Conservation (phyloP, 2,113 vertebrate species). For the Rissa tridactyla region DNA sequence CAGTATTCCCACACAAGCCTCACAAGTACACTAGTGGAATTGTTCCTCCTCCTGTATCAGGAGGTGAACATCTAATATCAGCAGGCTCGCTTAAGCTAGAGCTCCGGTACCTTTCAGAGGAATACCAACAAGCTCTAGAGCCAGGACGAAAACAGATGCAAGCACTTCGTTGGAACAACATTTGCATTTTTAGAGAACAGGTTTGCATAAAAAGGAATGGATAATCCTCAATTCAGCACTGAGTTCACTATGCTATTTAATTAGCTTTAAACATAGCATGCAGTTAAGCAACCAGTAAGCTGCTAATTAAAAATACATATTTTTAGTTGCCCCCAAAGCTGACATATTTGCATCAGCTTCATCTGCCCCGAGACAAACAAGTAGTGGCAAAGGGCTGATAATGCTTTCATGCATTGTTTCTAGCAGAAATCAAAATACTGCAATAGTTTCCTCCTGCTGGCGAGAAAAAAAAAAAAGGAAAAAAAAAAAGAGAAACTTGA, state of each 20-base stretch:
- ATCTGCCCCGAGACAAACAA: conserved; percentile 1
- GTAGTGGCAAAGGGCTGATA: conserved; percentile 8
- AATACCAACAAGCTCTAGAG: neutral
- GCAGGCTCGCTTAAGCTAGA: neutral
- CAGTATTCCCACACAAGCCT: neutral
- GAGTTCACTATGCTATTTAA: neutral
- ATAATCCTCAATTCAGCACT: neutral
- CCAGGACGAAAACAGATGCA: neutral
- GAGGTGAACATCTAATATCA: neutral
- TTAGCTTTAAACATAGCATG: neutral
- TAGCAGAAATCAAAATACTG: conserved; percentile 50
- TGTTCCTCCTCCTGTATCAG: neutral
- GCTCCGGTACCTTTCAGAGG: neutral
- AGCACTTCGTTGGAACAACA: neutral
- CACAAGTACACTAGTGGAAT: neutral
- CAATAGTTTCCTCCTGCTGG: conserved; percentile 38
- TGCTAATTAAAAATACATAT: neutral
- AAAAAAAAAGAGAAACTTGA: conserved; percentile 18
- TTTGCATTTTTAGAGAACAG: neutral
- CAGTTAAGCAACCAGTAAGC: neutral
- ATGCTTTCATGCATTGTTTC: conserved; percentile 19
- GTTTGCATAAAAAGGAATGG: neutral
- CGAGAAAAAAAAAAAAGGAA: neutral
- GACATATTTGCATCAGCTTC: neutral
- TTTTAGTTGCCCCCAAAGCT: neutral